These are phyloP conservation scores for Agrypnia vestita DNA, from an alignment of 1,140 invertebrate species.

Conservation along the genomic window DNA sequence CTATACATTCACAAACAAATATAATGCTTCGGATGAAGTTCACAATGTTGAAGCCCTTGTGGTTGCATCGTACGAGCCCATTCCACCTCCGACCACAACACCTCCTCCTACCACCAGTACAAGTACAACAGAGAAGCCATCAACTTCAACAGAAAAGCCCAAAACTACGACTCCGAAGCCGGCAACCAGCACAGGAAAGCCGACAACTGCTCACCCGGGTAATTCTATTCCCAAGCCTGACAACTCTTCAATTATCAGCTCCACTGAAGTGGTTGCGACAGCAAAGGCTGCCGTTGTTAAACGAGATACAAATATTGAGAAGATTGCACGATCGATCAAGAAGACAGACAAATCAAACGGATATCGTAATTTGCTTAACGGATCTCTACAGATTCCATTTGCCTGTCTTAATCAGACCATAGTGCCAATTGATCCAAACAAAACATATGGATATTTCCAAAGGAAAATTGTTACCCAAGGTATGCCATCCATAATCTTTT, in stretches of 20 bases:
- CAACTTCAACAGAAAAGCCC: slow-evolving; percentile 60
- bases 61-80: slow-evolving; percentile 77
- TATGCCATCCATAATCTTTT: slow-evolving; percentile 62
- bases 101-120: slow-evolving; percentile 72
- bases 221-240: no score
- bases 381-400: slow-evolving; percentile 65
- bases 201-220: slow-evolving; percentile 11
- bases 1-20: slow-evolving; percentile 77
- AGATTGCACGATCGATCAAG: slow-evolving; percentile 42
- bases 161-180: slow-evolving; percentile 59
- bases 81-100: slow-evolving; percentile 75
- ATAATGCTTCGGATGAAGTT: slow-evolving; percentile 74
- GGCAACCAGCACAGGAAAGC: slow-evolving; percentile 62
- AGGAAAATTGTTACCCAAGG: slow-evolving; percentile 77
- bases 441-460: slow-evolving; percentile 84
- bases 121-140: slow-evolving; percentile 65
- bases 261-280: slow-evolving; percentile 41
- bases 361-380: not conserved
- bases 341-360: not conserved
- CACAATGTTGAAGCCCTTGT: slow-evolving; percentile 81
- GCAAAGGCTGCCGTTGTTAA: slow-evolving; percentile 47
- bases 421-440: slow-evolving; percentile 77
- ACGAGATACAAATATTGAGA: slow-evolving; percentile 51
- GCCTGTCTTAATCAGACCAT: slow-evolving; percentile 76
- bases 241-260: slow-evolving; percentile 36